Conservation (phyloP, 1,140 invertebrate genomes). For the Zaprionus ornatus region DNA sequence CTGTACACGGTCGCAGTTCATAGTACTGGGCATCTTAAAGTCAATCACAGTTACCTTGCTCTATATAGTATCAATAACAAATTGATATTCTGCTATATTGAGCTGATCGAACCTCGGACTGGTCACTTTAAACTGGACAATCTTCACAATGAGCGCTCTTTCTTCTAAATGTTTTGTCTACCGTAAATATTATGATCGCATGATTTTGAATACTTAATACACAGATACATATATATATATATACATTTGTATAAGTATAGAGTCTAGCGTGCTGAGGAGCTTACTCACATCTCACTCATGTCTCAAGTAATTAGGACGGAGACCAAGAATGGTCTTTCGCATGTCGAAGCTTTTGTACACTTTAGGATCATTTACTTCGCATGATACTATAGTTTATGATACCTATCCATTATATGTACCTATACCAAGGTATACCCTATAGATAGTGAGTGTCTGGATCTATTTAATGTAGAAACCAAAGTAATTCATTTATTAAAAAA, state of each 20-base stretch:
- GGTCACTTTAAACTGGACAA: not conserved
- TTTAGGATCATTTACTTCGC: not conserved
- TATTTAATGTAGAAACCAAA: no score
- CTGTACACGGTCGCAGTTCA: not conserved
- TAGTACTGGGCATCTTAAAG: not conserved
- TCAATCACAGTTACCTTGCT: not conserved
- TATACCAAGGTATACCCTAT: no score
- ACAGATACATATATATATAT: not conserved
- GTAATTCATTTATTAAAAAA: no score
- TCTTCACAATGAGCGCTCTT: conserved; percentile 1
- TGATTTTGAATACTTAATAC: not conserved
- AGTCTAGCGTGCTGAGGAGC: not conserved
- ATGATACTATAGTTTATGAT: not conserved
- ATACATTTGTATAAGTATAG: not conserved
- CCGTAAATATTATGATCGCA: not conserved
- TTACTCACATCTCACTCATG: not conserved
- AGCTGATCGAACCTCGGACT: not conserved
- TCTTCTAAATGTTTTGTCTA: not conserved
- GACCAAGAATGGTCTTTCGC: not conserved
- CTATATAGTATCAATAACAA: not conserved
- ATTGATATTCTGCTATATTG: not conserved
- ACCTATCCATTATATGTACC: no score
- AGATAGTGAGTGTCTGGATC: no score
- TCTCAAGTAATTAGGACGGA: not conserved
- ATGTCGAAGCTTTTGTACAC: not conserved